phyloP scores from a whole-genome alignment of 2,888 invertebrate species.

The Serripes groenlandicus region DNA sequence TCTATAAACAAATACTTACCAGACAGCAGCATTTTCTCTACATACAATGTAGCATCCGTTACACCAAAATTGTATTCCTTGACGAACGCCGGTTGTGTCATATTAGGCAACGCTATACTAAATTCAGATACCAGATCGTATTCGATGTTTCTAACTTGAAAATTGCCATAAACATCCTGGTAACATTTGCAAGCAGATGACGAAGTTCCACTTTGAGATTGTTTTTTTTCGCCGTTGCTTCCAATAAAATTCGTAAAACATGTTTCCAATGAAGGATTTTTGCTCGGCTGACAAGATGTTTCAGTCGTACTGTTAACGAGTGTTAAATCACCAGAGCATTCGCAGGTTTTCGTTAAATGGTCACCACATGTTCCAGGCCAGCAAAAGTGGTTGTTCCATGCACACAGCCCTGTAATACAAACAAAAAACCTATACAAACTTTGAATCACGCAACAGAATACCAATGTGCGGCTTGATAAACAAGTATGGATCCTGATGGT shows the following conservation, averaged over 20 bases:
- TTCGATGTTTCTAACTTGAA: neutral
- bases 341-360: neutral
- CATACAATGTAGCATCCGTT: neutral
- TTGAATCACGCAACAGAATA: no score
- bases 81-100: conserved; percentile 7
- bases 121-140: conserved; percentile 1
- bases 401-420: conserved; percentile 18
- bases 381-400: conserved; percentile 28
- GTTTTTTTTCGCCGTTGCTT: conserved; percentile 29
- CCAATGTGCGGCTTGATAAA: no score
- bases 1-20: conserved; percentile 17
- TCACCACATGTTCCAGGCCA: conserved; percentile 20
- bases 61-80: conserved; percentile 29
- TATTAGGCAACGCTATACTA: neutral
- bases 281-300: conserved; percentile 21
- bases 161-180: conserved; percentile 33
- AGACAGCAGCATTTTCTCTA: neutral
- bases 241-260: conserved; percentile 14
- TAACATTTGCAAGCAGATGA: neutral
- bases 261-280: conserved; percentile 12
- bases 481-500: no score
- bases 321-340: neutral
- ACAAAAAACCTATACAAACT: no score
- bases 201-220: neutral
- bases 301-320: neutral